Evolutionary conservation across 2,888 invertebrate genomes (phyloP).

Genomic region (Nineta flava): DNA sequence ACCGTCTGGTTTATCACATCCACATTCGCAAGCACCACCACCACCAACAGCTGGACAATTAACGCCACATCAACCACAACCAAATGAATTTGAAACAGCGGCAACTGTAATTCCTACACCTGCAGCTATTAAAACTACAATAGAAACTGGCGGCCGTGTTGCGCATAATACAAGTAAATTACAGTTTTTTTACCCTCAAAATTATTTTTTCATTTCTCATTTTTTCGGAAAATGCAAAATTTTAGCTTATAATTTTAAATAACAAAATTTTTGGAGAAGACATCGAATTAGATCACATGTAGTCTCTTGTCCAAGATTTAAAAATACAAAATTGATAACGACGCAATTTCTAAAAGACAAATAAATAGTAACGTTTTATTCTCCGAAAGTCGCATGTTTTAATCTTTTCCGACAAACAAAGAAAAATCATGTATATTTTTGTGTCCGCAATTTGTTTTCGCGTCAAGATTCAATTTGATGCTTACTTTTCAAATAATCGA

Average conservation of each 20-base stretch:
- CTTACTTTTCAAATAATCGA: too few species aligned
- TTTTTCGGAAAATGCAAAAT: not conserved
- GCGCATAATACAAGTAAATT: conserved; percentile 30
- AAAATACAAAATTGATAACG: too few species aligned
- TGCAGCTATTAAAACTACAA: conserved; percentile 28
- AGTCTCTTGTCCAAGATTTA: too few species aligned
- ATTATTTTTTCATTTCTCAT: not conserved
- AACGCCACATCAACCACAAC: conserved; percentile 33
- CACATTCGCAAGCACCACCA: conserved; percentile 28
- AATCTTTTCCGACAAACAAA: too few species aligned
- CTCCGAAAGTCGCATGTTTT: too few species aligned
- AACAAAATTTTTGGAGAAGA: too few species aligned
- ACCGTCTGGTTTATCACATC: conserved; percentile 18
- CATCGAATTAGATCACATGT: too few species aligned
- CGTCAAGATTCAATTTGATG: too few species aligned
- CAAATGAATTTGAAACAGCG: conserved; percentile 33
- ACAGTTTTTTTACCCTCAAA: not conserved
- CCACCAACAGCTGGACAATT: conserved; percentile 22
- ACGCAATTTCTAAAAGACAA: too few species aligned
- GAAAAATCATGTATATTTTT: too few species aligned
- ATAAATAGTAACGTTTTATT: too few species aligned
- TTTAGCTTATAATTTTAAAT: not conserved
- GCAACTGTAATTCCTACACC: conserved; percentile 26
- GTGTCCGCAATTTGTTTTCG: too few species aligned
- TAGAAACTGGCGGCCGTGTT: conserved; percentile 15